These are phyloP conservation scores for Drosophila nebulosa DNA, from an alignment of 1,140 invertebrate genomes.

Conservation along the genomic window DNA sequence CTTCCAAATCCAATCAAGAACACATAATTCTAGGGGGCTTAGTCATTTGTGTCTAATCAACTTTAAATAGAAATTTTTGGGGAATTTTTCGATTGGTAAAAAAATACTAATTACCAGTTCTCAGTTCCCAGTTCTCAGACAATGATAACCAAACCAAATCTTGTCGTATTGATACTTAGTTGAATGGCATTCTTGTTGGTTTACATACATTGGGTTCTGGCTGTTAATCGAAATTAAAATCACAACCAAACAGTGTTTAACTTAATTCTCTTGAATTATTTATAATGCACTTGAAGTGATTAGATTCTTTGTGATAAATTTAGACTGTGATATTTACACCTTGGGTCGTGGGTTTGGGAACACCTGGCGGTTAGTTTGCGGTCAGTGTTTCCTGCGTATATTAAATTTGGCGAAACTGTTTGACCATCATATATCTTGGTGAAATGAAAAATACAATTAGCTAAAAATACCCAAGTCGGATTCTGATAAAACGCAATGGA, in stretches of 20 bases:
- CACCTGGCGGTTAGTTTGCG: background rate
- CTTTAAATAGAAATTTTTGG: too few relatives aligned
- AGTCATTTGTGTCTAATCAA: too few relatives aligned
- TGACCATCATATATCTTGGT: background rate
- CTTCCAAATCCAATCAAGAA: too few relatives aligned
- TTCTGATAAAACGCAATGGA: too few relatives aligned
- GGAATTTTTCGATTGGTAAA: too few relatives aligned
- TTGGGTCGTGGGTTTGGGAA: background rate
- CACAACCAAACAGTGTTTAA: background rate
- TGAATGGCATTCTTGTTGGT: too few relatives aligned
- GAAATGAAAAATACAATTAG: background rate
- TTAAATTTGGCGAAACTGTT: background rate
- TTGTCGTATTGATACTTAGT: too few relatives aligned
- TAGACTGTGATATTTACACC: background rate
- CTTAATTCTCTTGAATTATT: background rate
- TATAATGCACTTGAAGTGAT: background rate
- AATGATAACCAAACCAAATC: too few relatives aligned
- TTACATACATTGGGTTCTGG: background rate
- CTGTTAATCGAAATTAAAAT: background rate
- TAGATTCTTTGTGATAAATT: background rate
- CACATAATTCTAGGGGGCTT: too few relatives aligned
- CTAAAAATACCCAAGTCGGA: background rate
- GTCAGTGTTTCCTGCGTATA: background rate
- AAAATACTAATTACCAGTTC: too few relatives aligned
- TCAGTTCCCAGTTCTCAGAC: too few relatives aligned